Evolutionary conservation across 2,888 invertebrate genomes (phyloP), one percentile per base, ranked within the genome.

Genomic region (Chelonus formosanus): DNA sequence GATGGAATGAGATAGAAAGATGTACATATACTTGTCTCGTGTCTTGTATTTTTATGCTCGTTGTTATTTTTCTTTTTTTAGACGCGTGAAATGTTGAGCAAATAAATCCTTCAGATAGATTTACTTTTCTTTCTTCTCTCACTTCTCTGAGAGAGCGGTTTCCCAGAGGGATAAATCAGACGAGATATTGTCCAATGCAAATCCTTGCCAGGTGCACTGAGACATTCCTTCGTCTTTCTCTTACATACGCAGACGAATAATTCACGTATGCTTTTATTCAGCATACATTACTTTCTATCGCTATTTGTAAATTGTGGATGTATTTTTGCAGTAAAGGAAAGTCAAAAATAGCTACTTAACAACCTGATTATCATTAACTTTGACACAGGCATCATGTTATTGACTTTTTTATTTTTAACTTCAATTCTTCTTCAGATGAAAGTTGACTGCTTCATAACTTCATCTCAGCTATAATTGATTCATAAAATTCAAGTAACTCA

Each of bases 151-250:
- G 63, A 69, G 70, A 63, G 55, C 67, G 31, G 65, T 60, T 65
- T 65, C 68, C 72, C 68, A 36, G 69, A 70, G 67, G 76, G 72
- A 79, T 79, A 78, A 77, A 78, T 80, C 76, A 76, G 79, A 73
- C 74, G 74, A 75, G 76, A 80, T 80, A 79, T 80, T 78, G 79
- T 80, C 76, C 74, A 75, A 75, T 76, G 80, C 74, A 80, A 80
- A 80, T 80, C 75, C 77, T 68, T 68, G 67, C 70, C 73, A 72
- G 75, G 71, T 76, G 68, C 70, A 69, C 65, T 60, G 63, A 48
- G 44, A 55, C 59, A 60, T 43, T 36, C 7, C 10, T 40, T 35
- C 48, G 50, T 45, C 10, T 60, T 20, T 58, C 35, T 40, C 50
- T 31, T 20, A 44, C 5, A 44, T 35, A 10, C 43, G 7, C 35